Evolutionary conservation across 2,888 invertebrate genomes (phyloP), one percentile per base, ranked within the genome.

Genomic region (Vesta saturnalis): DNA sequence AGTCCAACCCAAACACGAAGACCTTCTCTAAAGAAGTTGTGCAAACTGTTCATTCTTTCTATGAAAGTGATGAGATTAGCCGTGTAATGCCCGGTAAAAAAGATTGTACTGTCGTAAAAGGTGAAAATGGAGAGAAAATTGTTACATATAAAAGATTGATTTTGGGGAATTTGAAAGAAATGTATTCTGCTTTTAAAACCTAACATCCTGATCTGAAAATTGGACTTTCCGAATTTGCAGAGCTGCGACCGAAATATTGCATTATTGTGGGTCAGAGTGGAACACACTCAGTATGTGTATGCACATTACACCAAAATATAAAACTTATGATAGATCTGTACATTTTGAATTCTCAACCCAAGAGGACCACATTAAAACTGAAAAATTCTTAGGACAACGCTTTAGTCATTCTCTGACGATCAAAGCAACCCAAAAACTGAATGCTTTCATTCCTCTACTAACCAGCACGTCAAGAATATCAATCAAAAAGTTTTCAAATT

Each of bases 401-500:
- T 49, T 49, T 49, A 49, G 49, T 49, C 12, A 49, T 49, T 15
- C 49, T 15, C 49, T 49, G 49, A 18, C 18, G 18, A 49, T 18
- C 49, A 49, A 49, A 18, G 18, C 15, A 18, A 49, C 49, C 1
- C 18, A 49, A 49, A 46, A 12, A 46, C 46, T 46, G 4, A 5
- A 46, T 46, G 14, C 46, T 46, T 46, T 46, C n/a, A 46, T 46
- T 46, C 46, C 46, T 14, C 49, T 49, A 49, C 49, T 18, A 49
- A 49, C 49, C 4, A 49, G 49, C 18, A 16, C 49, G 18, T 49
- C 49, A 49, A 49, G 18, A 49, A 49, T 49, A 49, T 18, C 18
- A 49, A 16, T 49, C 49, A 49, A 18, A 49, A 15, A 6, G 18
- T 49, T 49, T 49, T 49, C 49, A 49, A 49, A 49, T 49, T 49